Evolutionary conservation across 2,888 invertebrate species (phyloP), one percentile per base, ranked within the genome.

Genomic region (Pammene fasciana): DNA sequence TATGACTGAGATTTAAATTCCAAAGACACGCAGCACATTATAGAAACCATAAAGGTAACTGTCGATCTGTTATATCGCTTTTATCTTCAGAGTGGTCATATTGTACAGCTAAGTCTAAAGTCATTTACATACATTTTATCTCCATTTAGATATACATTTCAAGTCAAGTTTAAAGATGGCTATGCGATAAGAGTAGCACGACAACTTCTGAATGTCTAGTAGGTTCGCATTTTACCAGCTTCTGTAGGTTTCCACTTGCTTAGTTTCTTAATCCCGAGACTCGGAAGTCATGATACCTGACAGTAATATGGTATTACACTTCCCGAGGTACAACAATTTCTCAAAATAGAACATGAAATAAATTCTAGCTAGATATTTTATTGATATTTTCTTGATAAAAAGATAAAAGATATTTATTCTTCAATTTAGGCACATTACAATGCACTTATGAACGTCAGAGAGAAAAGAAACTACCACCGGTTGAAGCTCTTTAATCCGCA

Each of bases 61-160:
- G 14, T 48, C n/a, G 13, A 61, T 61, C 14, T 55, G 41, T 59
- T 26, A 43, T 64, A 52, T 41, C 43, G 41, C 26, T 43, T 60
- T 67, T 59, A 50, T 48, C 36, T 36, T 41, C 56, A 48, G 38
- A 36, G 38, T 57, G 45, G 10, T 16, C 65, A 48, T 65, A 48
- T 57, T 48, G 65, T 50, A 41, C 65, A 57, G 46, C 56, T 48
- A 56, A 14, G 18, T 52, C 61, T 16, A 50, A 61, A 50, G 50
- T 57, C 5, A 50, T 50, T 50, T 59, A 41, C 38, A n/a, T 59
- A 41, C 38, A n/a, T 38, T 65, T 48, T 65, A 59, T 59, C 9
- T 52, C 38, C 50, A 50, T 62, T 62, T n/a, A 62, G 61, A 62
- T 62, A 62, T 50, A 38, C 50, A 50, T 62, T 50, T 50, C 61